Percentiles rank a stretch among this genome's conserved stretches.
phyloP scores from a whole-genome alignment of 2,888 invertebrate genomes.

The Chloroclysta siterata region DNA sequence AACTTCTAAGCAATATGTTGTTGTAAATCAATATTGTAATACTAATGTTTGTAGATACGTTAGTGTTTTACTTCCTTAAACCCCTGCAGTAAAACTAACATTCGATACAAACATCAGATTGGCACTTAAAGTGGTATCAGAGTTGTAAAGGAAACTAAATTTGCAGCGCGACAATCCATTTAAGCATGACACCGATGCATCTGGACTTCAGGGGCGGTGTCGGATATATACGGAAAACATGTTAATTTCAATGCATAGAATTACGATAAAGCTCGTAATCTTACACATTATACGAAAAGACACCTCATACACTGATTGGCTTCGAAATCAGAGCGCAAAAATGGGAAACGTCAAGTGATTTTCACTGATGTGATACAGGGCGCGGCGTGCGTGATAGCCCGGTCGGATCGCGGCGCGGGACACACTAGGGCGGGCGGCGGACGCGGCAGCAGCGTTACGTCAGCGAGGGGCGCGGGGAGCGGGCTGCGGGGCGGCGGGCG shows the following conservation, averaged over 20 bases:
- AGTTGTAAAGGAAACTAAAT: constrained; percentile 55
- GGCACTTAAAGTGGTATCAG: constrained; percentile 35
- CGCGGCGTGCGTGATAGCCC: constrained; percentile 72
- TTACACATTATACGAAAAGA: constrained; percentile 64
- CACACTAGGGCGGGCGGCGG: constrained; percentile 81
- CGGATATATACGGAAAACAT: constrained; percentile 51
- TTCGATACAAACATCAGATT: constrained; percentile 13
- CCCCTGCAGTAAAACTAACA: constrained; percentile 34
- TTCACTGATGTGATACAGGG: constrained; percentile 72
- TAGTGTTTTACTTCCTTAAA: constrained; percentile 10
- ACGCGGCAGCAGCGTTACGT: constrained; percentile 82
- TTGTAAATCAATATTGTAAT: constrained; percentile 22
- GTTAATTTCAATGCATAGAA: constrained; percentile 45
- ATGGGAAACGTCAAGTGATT: constrained; percentile 79
- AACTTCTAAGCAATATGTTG: constrained; percentile 7
- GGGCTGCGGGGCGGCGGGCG: constrained; percentile 40
- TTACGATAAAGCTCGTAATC: constrained; percentile 50
- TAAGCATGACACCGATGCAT: constrained; percentile 77
- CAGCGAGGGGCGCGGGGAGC: constrained; percentile 69
- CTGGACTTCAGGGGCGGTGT: constrained; percentile 71
- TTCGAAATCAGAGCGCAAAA: constrained; percentile 69
- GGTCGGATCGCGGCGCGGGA: constrained; percentile 80
- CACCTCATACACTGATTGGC: constrained; percentile 75
- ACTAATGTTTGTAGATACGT: constrained; percentile 18
- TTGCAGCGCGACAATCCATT: constrained; percentile 72